A percentile compares a stretch with the other conserved stretches of the same genome.
These are phyloP conservation scores for Dicentrarchus labrax DNA, from an alignment of 2,113 vertebrate species.

Conservation along the genomic window DNA sequence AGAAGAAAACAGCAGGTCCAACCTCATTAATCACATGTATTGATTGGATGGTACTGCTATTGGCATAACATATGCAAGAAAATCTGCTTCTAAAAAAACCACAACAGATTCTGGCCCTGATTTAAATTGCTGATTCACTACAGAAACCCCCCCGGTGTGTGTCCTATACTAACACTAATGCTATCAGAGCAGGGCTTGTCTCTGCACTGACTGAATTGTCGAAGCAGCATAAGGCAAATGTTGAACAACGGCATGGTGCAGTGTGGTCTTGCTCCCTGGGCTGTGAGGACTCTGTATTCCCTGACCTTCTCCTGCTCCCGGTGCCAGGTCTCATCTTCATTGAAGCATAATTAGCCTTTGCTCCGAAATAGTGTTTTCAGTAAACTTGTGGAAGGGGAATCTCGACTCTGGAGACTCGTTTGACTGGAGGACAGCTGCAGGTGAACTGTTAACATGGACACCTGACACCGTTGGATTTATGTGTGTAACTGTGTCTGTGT, in stretches of 20 bases:
- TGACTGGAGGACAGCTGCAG: neutral
- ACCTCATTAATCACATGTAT: conserved; percentile 19
- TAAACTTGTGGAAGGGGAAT: neutral
- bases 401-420: neutral
- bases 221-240: neutral
- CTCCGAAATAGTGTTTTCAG: conserved; percentile 30
- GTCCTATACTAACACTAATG: neutral
- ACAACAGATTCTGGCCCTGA: neutral
- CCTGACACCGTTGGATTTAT: neutral
- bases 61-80: neutral
- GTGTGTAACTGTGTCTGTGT: neutral
- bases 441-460: neutral
- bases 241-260: neutral
- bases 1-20: neutral
- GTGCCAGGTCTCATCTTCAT: conserved; percentile 21
- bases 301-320: conserved; percentile 17
- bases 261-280: neutral
- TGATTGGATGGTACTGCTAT: neutral
- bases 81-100: neutral
- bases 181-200: neutral
- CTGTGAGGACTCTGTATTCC: conserved; percentile 11
- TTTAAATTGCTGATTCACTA: conserved; percentile 9
- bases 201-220: neutral
- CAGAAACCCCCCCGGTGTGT: neutral
- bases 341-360: conserved; percentile 38